Evolutionary conservation across 2,113 vertebrate species (phyloP).

Genomic region (Oryzias woworae): DNA sequence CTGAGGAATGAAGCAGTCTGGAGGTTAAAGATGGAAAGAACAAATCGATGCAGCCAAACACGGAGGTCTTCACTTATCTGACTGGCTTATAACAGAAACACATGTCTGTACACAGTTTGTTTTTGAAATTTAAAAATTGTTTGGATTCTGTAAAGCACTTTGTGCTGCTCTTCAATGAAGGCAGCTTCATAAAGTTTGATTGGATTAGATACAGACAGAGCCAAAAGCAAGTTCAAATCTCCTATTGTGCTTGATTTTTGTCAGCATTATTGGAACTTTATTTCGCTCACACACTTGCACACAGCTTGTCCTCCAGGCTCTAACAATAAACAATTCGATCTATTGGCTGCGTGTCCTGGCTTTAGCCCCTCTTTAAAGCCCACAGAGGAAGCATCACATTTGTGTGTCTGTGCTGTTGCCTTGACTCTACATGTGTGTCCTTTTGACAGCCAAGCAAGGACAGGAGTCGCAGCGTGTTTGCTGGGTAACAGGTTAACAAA

Average conservation of each 20-base stretch:
- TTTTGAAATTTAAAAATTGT: no score
- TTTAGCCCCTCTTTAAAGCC: conserved; percentile 18
- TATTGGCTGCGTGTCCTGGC: conserved; percentile 22
- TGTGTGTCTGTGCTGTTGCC: conserved; percentile 18
- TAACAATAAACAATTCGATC: conserved; percentile 43
- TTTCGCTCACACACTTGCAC: conserved; percentile 5
- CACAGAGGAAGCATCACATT: conserved; percentile 16
- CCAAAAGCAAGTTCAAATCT: neutral
- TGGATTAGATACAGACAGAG: neutral
- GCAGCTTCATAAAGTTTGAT: neutral
- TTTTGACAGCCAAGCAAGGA: conserved; percentile 42
- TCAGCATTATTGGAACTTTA: conserved; percentile 24
- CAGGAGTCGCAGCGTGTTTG: conserved; percentile 55
- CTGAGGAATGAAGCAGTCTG: conserved; percentile 32
- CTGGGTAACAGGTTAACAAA: conserved; percentile 67
- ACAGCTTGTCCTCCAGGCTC: conserved; percentile 15
- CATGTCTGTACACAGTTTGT: conserved; percentile 1
- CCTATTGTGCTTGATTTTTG: conserved; percentile 34
- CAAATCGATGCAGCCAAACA: conserved; percentile 49
- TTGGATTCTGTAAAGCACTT: no score
- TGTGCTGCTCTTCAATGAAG: no score
- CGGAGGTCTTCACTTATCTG: conserved; percentile 34
- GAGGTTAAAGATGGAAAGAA: conserved; percentile 40
- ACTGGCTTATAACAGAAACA: conserved; percentile 1
- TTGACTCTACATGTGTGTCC: conserved; percentile 16